A percentile compares a stretch with the other conserved stretches of the same genome.
Conservation (phyloP, 2,797 vertebrate species). For the Pseudotriccus pelzelni region DNA sequence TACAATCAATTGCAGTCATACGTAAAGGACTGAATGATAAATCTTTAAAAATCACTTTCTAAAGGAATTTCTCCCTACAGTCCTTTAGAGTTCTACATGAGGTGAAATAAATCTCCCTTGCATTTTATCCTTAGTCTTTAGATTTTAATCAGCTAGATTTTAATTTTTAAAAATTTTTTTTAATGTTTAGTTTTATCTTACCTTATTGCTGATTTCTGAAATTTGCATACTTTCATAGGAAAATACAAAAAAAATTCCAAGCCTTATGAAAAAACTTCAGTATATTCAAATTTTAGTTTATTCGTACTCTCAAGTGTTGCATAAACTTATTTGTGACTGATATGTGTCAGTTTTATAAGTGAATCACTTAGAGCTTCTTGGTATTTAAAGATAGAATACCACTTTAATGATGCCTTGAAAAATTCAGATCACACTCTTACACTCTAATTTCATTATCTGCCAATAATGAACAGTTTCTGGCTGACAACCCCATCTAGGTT, state of each 20-base stretch:
- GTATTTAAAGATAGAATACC: background rate
- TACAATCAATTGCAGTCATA: background rate
- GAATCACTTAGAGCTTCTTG: background rate
- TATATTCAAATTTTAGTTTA: background rate
- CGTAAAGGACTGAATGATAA: background rate
- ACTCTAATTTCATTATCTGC: background rate
- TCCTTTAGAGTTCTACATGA: background rate
- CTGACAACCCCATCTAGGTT: background rate
- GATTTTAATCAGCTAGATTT: accelerated
- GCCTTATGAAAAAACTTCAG: accelerated
- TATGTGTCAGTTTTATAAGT: background rate
- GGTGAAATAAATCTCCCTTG: background rate
- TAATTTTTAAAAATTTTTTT: background rate
- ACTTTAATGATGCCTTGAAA: background rate
- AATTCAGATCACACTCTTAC: background rate
- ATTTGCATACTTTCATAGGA: background rate
- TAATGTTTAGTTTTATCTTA: background rate
- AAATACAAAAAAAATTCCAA: background rate
- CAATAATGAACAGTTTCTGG: background rate
- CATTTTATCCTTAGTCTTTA: background rate
- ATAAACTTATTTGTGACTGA: background rate
- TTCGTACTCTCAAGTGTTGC: background rate
- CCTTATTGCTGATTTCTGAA: background rate
- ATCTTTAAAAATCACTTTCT: background rate
- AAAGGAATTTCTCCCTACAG: background rate